These are phyloP conservation scores for Meandrusa payeni DNA, from an alignment of 2,888 invertebrate genomes.

Conservation along the genomic window DNA sequence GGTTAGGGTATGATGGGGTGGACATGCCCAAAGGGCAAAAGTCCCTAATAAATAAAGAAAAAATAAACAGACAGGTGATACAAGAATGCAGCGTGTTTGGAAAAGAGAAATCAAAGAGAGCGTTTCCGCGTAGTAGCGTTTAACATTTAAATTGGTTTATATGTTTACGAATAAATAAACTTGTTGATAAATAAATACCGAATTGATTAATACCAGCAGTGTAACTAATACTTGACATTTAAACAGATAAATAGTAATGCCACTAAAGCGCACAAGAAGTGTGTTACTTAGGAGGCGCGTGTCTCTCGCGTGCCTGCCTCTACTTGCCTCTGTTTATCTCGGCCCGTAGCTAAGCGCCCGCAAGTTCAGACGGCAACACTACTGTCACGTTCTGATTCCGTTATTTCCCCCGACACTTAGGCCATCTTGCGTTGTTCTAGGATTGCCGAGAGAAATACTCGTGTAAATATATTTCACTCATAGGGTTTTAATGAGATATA, in stretches of 20 bases:
- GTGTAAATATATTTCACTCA: constrained; percentile 3
- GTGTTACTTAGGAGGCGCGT: neutral
- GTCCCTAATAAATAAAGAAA: too few relatives aligned
- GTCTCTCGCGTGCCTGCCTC: neutral
- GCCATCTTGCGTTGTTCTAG: neutral
- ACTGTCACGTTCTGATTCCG: constrained; percentile 33
- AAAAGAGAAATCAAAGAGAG: too few relatives aligned
- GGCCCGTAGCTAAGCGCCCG: constrained; percentile 2
- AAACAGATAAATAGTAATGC: constrained; percentile 4
- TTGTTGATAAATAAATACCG: too few relatives aligned
- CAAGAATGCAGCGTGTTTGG: too few relatives aligned
- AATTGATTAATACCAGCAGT: neutral
- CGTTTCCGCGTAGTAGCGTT: too few relatives aligned
- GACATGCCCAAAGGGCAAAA: too few relatives aligned
- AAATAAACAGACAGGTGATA: too few relatives aligned
- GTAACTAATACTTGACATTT: constrained; percentile 8
- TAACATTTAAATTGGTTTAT: too few relatives aligned
- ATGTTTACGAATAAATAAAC: too few relatives aligned
- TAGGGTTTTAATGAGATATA: too few relatives aligned
- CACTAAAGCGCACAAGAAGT: constrained; percentile 1
- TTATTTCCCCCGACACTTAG: constrained; percentile 26
- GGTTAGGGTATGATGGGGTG: too few relatives aligned
- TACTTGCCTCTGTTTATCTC: constrained; percentile 5
- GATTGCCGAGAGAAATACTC: neutral
- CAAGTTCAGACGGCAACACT: constrained; percentile 22